Evolutionary conservation across 2,113 vertebrate species (phyloP).

Genomic region (Asarcornis scutulata): DNA sequence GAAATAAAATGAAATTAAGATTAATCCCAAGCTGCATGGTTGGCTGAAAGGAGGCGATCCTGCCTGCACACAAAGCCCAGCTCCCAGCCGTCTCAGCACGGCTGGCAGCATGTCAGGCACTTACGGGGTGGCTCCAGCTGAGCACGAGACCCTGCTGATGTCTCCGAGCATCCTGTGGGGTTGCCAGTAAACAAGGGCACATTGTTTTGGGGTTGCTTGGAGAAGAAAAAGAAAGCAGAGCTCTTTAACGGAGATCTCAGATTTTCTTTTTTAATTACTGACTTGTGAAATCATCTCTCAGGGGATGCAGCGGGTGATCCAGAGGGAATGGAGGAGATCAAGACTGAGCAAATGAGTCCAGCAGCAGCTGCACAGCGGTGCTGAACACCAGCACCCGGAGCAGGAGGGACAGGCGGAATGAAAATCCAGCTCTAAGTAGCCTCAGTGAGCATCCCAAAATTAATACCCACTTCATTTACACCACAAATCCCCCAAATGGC

Average conservation of each 20-base stretch:
- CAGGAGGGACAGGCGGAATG: fast-evolving
- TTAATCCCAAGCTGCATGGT: fast-evolving
- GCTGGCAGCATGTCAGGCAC: neutral
- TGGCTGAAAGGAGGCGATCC: neutral
- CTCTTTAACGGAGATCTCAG: neutral
- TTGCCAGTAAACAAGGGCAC: neutral
- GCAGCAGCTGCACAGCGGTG: neutral
- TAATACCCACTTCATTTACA: neutral
- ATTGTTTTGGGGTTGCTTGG: neutral
- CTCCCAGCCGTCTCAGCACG: fast-evolving
- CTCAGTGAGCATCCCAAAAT: neutral
- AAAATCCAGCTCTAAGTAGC: neutral
- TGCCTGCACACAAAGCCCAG: neutral
- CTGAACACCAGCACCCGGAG: neutral
- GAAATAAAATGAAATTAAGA: neutral
- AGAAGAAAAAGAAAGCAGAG: neutral
- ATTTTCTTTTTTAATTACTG: neutral
- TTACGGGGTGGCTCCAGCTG: neutral
- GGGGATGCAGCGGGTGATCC: fast-evolving
- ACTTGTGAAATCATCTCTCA: neutral
- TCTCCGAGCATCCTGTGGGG: neutral
- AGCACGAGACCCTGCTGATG: fast-evolving
- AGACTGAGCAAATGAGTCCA: neutral
- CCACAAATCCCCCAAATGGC: neutral
- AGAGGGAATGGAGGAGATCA: neutral